These are phyloP conservation scores for Bombus confusus DNA, from an alignment of 1,140 invertebrate species.

Conservation along the genomic window DNA sequence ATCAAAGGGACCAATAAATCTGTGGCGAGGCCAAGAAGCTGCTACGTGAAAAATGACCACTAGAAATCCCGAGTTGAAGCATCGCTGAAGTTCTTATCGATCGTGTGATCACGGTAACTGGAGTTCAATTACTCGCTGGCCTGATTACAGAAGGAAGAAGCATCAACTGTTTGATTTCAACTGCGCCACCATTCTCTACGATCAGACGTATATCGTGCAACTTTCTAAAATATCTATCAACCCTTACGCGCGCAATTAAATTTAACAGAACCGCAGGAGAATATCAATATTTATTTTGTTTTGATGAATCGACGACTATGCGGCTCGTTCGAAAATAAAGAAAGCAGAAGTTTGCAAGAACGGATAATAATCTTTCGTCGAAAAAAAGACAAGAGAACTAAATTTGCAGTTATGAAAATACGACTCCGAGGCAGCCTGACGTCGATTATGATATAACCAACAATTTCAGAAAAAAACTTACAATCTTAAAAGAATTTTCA, in stretches of 20 bases:
- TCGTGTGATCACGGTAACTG: conserved; percentile 20
- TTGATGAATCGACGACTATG: too few species aligned
- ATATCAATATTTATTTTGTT: too few species aligned
- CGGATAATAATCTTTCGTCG: too few species aligned
- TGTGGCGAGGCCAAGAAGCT: background rate
- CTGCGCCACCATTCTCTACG: background rate
- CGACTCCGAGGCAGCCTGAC: too few species aligned
- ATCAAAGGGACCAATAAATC: conserved; percentile 9
- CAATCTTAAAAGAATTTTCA: too few species aligned
- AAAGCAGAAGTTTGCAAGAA: too few species aligned
- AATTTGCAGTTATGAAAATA: too few species aligned
- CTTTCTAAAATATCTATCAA: background rate
- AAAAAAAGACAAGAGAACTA: too few species aligned
- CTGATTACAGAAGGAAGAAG: conserved; percentile 1
- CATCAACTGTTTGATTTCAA: background rate
- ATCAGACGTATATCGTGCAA: background rate
- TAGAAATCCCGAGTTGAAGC: conserved; percentile 24
- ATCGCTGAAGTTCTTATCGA: conserved; percentile 19
- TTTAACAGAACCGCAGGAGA: too few species aligned
- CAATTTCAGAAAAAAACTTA: too few species aligned
- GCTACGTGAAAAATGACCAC: conserved; percentile 21
- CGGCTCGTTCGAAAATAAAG: too few species aligned
- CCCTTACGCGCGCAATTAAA: background rate
- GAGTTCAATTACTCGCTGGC: conserved; percentile 8
- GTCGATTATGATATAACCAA: too few species aligned